Percentiles rank a stretch among this genome's conserved stretches.
phyloP scores from a whole-genome alignment of 2,888 invertebrate genomes.

The Pantelozetes paolii region DNA sequence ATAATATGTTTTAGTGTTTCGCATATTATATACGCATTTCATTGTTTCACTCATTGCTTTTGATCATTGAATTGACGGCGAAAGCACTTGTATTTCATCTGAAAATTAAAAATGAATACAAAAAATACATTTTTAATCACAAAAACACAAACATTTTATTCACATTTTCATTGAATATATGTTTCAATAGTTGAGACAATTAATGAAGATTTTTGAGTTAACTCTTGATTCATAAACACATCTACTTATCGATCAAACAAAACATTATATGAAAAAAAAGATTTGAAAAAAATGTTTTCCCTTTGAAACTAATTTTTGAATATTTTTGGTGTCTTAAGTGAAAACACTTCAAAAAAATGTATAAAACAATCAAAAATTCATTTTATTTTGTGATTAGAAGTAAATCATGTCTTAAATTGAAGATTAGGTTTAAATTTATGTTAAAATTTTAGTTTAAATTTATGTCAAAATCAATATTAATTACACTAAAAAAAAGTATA shows the following conservation, averaged over 20 bases:
- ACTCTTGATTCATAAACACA: background rate
- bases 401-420: too few species aligned
- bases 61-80: background rate
- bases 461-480: too few species aligned
- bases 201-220: background rate
- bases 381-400: too few species aligned
- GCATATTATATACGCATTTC: background rate
- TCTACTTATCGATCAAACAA: conserved; percentile 18
- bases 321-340: too few species aligned
- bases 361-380: background rate
- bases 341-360: too few species aligned
- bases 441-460: too few species aligned
- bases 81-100: too few species aligned
- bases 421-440: too few species aligned
- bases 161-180: background rate
- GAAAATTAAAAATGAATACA: background rate
- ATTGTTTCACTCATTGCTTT: background rate
- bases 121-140: background rate
- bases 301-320: background rate
- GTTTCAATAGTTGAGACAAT: background rate
- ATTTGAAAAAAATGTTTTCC: background rate
- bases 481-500: too few species aligned
- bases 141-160: background rate
- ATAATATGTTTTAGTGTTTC: background rate
- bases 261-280: background rate